A percentile compares a stretch with the other conserved stretches of the same genome.
phyloP scores from a whole-genome alignment of 2,888 invertebrate species.

The Aethes cnicana region DNA sequence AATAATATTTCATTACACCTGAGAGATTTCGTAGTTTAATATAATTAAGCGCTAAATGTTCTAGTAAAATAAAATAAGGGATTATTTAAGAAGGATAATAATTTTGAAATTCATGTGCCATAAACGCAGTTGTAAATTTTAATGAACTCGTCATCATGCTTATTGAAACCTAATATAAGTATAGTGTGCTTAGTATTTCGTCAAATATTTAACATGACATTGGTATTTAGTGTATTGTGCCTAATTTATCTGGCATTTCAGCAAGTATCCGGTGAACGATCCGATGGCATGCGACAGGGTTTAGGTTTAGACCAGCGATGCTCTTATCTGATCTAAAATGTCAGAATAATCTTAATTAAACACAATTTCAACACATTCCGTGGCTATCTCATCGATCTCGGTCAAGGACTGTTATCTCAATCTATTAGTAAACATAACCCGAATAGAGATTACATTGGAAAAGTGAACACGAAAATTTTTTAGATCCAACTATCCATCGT shows the following conservation, averaged over 20 bases:
- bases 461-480: no score
- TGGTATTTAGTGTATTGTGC: no score
- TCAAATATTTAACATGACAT: background rate
- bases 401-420: slow-evolving; percentile 23
- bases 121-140: no score
- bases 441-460: slow-evolving; percentile 4
- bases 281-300: background rate
- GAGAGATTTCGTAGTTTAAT: slow-evolving; percentile 10
- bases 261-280: background rate
- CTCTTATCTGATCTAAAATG: slow-evolving; percentile 18
- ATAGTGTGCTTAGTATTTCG: no score
- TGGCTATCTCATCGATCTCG: slow-evolving; percentile 15
- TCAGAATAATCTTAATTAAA: slow-evolving; percentile 22
- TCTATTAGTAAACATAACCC: slow-evolving; percentile 19
- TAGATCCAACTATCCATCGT: no score
- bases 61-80: no score
- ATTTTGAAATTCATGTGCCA: no score
- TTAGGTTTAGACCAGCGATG: slow-evolving; percentile 10
- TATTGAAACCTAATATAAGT: no score
- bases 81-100: no score
- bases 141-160: no score
- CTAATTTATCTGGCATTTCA: slow-evolving; percentile 17
- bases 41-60: background rate
- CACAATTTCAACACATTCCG: slow-evolving; percentile 14
- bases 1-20: background rate